A percentile compares a stretch with the other conserved stretches of the same genome.
Evolutionary conservation across 2,113 vertebrate species (phyloP).

Genomic region (Rattus norvegicus): DNA sequence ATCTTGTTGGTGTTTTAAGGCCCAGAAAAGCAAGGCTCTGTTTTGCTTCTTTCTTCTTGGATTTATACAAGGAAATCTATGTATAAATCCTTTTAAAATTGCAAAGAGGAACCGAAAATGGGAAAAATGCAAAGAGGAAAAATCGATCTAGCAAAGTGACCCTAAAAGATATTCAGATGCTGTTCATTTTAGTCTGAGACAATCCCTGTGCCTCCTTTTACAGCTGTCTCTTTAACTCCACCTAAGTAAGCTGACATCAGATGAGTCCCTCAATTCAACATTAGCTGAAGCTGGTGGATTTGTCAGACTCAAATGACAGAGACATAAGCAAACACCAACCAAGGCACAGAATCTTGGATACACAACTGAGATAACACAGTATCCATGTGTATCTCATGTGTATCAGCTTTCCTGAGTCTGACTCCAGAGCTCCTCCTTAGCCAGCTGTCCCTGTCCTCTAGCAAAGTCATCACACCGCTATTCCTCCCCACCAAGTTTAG

Average conservation of each 20-base stretch:
- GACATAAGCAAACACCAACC: not conserved
- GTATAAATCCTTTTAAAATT: not conserved
- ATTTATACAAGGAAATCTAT: not conserved
- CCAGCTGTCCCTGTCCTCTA: not conserved
- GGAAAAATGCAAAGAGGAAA: not conserved
- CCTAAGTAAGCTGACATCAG: not conserved
- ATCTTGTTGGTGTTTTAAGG: not conserved
- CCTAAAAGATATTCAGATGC: not conserved
- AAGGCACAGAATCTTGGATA: not conserved
- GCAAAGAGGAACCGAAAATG: not conserved
- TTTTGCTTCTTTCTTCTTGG: not conserved
- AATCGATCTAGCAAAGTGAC: not conserved
- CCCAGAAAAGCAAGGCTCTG: not conserved
- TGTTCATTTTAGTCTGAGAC: not conserved
- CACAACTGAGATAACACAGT: not conserved
- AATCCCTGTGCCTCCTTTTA: not conserved
- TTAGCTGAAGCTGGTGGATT: not conserved
- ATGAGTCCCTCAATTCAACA: not conserved
- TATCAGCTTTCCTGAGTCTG: not conserved
- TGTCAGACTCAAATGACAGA: not conserved
- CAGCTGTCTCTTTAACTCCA: not conserved
- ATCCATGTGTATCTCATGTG: too few species aligned
- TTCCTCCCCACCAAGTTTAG: not conserved
- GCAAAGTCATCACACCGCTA: not conserved
- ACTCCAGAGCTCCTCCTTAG: not conserved